Conservation (phyloP, 2,113 vertebrate species). For the Lophotis ruficrista region DNA sequence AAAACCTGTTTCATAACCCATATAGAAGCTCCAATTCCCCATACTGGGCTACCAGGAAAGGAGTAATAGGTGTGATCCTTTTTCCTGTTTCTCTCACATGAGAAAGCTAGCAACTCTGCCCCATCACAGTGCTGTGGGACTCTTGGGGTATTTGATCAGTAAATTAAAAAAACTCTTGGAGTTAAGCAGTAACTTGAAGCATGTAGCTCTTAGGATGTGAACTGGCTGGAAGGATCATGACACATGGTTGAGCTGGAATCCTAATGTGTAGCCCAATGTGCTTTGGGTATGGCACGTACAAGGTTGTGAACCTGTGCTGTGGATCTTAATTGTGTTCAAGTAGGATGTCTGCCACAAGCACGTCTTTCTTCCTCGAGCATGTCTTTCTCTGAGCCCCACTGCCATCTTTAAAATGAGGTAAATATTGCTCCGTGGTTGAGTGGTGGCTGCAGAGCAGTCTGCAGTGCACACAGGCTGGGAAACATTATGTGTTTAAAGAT, state of each 20-base stretch:
- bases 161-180: neutral
- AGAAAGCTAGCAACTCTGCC: neutral
- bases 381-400: neutral
- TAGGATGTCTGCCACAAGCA: neutral
- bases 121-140: neutral
- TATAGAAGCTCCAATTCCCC: neutral
- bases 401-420: neutral
- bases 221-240: neutral
- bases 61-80: neutral
- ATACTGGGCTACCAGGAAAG: neutral
- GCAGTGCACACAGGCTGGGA: neutral
- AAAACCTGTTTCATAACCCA: neutral
- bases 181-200: neutral
- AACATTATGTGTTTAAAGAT: neutral
- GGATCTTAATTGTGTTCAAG: neutral
- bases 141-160: neutral
- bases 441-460: neutral
- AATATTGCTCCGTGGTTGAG: neutral
- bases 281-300: neutral
- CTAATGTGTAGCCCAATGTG: neutral
- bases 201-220: neutral
- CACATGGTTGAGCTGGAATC: accelerated
- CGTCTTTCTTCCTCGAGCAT: neutral
- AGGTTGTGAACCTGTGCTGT: neutral
- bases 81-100: neutral